Conservation (phyloP, 2,113 vertebrate genomes). For the Hoplias malabaricus region DNA sequence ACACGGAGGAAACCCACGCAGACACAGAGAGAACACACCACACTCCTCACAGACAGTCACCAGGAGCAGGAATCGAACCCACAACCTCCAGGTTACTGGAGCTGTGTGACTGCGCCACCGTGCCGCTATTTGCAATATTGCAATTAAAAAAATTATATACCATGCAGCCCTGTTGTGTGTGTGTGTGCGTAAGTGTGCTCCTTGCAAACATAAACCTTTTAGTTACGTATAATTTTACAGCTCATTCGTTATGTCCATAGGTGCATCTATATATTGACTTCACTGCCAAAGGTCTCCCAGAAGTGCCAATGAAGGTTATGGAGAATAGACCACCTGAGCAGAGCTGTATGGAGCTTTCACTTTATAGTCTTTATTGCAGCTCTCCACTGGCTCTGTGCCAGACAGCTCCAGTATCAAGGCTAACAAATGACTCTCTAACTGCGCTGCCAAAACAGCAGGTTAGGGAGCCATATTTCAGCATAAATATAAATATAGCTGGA, state of each 20-base stretch:
- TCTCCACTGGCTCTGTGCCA: not conserved
- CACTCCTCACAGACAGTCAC: too few species aligned
- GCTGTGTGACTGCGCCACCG: too few species aligned
- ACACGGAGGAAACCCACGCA: too few species aligned
- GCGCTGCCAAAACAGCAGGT: not conserved
- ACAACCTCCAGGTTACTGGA: too few species aligned
- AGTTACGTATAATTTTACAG: not conserved
- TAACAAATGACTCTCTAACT: conserved; percentile 15
- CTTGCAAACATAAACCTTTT: too few species aligned
- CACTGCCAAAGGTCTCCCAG: not conserved
- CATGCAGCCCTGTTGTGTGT: not conserved
- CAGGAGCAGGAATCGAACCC: too few species aligned
- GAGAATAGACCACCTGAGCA: not conserved
- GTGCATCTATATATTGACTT: not conserved
- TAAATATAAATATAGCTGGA: conserved; percentile 18
- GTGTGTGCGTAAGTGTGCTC: not conserved
- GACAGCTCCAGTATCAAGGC: not conserved
- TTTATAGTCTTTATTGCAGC: conserved; percentile 18
- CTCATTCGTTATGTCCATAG: not conserved
- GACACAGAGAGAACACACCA: too few species aligned
- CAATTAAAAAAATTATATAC: not conserved
- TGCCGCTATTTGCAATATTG: too few species aligned
- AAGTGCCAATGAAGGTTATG: not conserved
- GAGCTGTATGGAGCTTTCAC: not conserved
- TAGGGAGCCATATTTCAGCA: conserved; percentile 25